These are phyloP conservation scores for Alcis repandata DNA, from an alignment of 2,888 invertebrate genomes.

Conservation along the genomic window DNA sequence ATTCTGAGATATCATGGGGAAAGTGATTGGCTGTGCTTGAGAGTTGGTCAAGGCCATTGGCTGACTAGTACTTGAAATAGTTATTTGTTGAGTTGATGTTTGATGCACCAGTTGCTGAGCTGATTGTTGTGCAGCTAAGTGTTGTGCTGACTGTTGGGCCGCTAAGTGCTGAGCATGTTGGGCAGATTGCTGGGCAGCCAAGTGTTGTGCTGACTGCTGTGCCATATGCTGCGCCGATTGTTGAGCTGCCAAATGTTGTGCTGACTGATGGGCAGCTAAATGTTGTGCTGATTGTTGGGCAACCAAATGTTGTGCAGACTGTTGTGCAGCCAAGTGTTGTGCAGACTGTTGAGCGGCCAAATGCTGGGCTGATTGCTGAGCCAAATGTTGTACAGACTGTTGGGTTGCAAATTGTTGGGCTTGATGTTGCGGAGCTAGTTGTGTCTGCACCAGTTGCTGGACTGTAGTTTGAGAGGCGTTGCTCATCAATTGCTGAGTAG, in stretches of 20 bases:
- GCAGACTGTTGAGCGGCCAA: constrained; percentile 69
- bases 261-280: constrained; percentile 65
- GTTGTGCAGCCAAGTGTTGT: constrained; percentile 66
- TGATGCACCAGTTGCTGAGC: constrained; percentile 68
- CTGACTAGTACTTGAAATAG: constrained; percentile 82
- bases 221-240: constrained; percentile 53
- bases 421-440: constrained; percentile 75
- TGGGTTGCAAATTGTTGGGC: constrained; percentile 74
- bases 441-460: constrained; percentile 78
- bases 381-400: constrained; percentile 67
- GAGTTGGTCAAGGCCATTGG: constrained; percentile 80
- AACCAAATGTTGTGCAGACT: constrained; percentile 63
- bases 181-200: constrained; percentile 67
- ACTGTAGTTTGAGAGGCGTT: constrained; percentile 77
- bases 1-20: constrained; percentile 83
- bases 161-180: constrained; percentile 66
- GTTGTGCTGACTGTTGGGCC: constrained; percentile 58
- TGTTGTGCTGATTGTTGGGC: constrained; percentile 77
- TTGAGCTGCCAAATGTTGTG: constrained; percentile 64
- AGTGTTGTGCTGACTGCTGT: constrained; percentile 69
- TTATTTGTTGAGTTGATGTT: constrained; percentile 81
- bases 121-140: constrained; percentile 56
- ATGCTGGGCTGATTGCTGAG: constrained; percentile 69
- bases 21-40: constrained; percentile 79
- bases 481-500: constrained; percentile 76